Base-by-base conservation (phyloP, 2,888 invertebrate genomes). In the Epirrhoe tristata region DNA sequence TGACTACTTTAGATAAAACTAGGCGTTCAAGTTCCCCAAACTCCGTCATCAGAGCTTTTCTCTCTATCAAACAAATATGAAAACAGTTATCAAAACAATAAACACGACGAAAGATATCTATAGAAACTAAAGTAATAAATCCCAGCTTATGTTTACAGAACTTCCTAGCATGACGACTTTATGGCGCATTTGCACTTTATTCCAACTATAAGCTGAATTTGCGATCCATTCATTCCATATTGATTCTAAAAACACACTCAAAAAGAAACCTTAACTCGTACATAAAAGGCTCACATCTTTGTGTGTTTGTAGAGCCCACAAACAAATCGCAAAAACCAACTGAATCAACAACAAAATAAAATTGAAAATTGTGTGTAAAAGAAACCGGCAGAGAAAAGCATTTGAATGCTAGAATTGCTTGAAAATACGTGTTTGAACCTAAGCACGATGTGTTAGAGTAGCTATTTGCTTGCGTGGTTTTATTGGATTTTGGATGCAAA, bases 401-500 rank as follows among this genome's bases (percentile, higher is more conserved):
- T 63, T 46, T 14, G 7, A 63, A 46, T 24, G 63, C 57, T 17
- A 32, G 14, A n/a, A 17, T 61, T n/a, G 36, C 48, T 32, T 10
- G 12, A 67, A 55, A 55, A n/a, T 58, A 57, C 66, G 31, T 46
- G 58, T 58, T 62, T 67, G 43, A 52, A 63, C 62, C 54, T 12
- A 24, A 58, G 51, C 5, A 7, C 50, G 34, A 34, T 24, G 10
- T 3, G 7, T 17, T 63, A 67, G 32, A 55, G 62, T 14, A 55
- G 55, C 34, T 34, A 50, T 55, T 67, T 6, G 62, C 51, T 56
- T 52, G 62, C 16, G 24, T 48, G 14, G n/a, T 24, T 24, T 52
- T 57, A 57, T 60, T 48, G 46, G 46, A 53, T 67, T 54, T 58
- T 7, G 51, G 39, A 67, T 67, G 63, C 53, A 64, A 60, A 60